These are phyloP conservation scores for Phaenicophaeus curvirostris DNA, from an alignment of 2,797 vertebrate species.

Conservation along the genomic window DNA sequence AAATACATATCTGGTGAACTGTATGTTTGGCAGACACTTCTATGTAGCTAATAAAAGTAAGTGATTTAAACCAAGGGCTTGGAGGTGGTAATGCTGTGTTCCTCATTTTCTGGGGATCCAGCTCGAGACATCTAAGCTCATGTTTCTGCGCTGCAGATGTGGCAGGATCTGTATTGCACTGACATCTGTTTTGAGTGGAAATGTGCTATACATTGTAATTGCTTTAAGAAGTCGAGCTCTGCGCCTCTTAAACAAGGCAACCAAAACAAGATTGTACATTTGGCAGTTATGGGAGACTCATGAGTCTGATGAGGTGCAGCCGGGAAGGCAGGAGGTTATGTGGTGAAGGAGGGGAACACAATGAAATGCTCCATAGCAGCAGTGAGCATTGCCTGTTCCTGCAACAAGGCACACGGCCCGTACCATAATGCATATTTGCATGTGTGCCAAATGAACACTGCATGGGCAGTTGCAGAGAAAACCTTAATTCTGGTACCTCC, in stretches of 20 bases:
- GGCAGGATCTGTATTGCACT: background rate
- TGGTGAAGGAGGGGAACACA: background rate
- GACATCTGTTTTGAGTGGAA: conserved; percentile 19
- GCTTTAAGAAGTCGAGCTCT: background rate
- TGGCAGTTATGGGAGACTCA: background rate
- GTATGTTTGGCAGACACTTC: background rate
- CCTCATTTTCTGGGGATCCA: background rate
- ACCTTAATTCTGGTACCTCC: background rate
- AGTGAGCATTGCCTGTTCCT: background rate
- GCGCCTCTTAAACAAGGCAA: background rate
- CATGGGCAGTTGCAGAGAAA: background rate
- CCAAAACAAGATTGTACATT: background rate
- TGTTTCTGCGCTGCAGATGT: conserved; percentile 46
- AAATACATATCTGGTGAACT: background rate
- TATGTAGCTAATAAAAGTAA: background rate
- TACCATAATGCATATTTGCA: background rate
- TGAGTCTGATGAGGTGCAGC: background rate
- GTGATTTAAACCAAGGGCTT: background rate
- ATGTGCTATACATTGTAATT: background rate
- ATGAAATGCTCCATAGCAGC: background rate
- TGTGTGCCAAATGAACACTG: background rate
- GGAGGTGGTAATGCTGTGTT: background rate
- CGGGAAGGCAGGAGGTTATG: background rate
- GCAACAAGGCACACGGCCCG: background rate
- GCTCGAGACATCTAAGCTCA: background rate